Evolutionary conservation across 2,888 invertebrate genomes (phyloP).

Genomic region (Ditylenchus weischeri): DNA sequence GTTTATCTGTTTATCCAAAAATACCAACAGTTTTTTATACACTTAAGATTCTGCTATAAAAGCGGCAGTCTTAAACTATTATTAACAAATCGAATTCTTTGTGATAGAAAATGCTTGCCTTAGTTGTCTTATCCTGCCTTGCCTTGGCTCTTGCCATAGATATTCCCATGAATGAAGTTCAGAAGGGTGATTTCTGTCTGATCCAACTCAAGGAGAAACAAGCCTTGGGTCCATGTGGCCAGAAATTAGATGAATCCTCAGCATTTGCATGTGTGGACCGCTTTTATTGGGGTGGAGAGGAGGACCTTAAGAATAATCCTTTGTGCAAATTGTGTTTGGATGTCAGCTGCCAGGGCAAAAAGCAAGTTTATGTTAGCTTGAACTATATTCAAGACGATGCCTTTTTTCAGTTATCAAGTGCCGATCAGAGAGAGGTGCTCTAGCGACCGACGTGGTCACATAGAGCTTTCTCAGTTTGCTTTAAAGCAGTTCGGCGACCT

Average conservation of each 20-base stretch:
- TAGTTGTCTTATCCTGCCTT: no score
- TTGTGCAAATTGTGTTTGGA: not conserved
- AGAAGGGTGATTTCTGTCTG: not conserved
- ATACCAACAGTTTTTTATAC: no score
- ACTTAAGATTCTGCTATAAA: no score
- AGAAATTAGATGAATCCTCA: not conserved
- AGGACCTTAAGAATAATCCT: not conserved
- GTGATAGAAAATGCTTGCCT: no score
- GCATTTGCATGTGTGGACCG: not conserved
- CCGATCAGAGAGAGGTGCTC: constrained; percentile 1
- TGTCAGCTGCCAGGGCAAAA: constrained; percentile 4
- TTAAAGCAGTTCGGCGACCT: constrained; percentile 1
- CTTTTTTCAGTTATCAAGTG: not conserved
- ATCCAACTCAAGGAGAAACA: not conserved
- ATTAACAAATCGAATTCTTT: no score
- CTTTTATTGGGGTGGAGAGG: not conserved
- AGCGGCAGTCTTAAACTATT: no score
- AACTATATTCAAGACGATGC: no score
- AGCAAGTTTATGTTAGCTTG: not conserved
- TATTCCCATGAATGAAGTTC: constrained; percentile 1
- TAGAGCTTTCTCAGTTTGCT: not conserved
- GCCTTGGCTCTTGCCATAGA: not conserved
- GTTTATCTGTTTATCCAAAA: no score
- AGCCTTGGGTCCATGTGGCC: not conserved
- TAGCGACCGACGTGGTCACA: not conserved